Conservation (phyloP, 2,888 invertebrate genomes). For the Yponomeuta plumbellus region DNA sequence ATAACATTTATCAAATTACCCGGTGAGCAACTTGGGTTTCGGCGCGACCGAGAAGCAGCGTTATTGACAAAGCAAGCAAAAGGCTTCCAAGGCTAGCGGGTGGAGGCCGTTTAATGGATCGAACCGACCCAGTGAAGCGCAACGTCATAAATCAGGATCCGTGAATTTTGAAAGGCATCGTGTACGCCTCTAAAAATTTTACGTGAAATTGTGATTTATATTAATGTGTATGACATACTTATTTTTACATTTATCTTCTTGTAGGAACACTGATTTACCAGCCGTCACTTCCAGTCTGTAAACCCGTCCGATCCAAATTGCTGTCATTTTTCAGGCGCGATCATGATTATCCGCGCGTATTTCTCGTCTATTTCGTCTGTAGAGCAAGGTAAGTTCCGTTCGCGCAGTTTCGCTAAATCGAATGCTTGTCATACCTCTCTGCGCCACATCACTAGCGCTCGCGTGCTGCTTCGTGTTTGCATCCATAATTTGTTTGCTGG, state of each 20-base stretch:
- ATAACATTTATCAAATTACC: constrained; percentile 62
- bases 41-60: constrained; percentile 25
- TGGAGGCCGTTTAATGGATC: constrained; percentile 7
- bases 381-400: not conserved
- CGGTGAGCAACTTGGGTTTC: constrained; percentile 34
- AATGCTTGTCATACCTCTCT: not conserved
- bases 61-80: constrained; percentile 71
- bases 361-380: too few relatives aligned
- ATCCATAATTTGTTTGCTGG: constrained; percentile 75
- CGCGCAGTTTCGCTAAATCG: not conserved
- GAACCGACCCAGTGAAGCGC: constrained; percentile 4
- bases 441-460: constrained; percentile 28
- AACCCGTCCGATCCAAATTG: not conserved
- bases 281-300: not conserved
- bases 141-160: not conserved
- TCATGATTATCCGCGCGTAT: too few relatives aligned
- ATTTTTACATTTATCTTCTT: not conserved
- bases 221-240: not conserved
- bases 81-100: constrained; percentile 56
- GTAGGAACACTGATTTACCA: not conserved
- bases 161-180: not conserved
- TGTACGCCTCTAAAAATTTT: not conserved
- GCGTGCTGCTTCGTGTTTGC: constrained; percentile 74
- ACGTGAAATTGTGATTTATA: not conserved
- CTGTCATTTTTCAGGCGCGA: not conserved